Evolutionary conservation across 2,113 vertebrate genomes (phyloP), one percentile per base, ranked within the genome.

Genomic region (Alouatta palliata): DNA sequence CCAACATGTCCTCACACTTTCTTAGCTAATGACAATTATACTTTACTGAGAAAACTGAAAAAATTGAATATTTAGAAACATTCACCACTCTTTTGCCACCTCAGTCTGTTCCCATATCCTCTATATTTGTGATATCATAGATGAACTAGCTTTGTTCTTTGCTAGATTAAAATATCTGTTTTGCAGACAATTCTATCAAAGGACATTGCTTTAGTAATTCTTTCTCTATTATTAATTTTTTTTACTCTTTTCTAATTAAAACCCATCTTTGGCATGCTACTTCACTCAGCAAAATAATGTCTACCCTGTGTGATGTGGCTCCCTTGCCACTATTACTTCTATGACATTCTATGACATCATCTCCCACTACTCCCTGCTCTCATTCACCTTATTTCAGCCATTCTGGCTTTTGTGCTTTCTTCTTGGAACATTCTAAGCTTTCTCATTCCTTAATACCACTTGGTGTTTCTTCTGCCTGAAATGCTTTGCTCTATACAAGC

Each of bases 251-350:
- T 58, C 5, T 45, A 75, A 80, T 70, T 70, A 70, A 77, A 77
- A 8, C 27, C 43, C 32, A 32, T 85, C 23, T 54, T 54, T 14
- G 4, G 2, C 5, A 61, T 43, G 32, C 2, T 40, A 32, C n/a
- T 91, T 61, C 3, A 54, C 40, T 47, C 2, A 84, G 30, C 70
- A 95, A 95, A 85, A 70, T 35, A 7, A 85, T 10, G 35, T 80
- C 0, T 7, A 35, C 16, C 64, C 19, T 8, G 4, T 37, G 27
- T 43, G 2, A 43, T 56, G 1, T n/a, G 17, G 2, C 21, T 7
- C 1, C 20, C 11, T 23, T 56, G 35, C 21, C 45, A 23, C 21
- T 87, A 8, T 35, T 66, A n/a, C 0, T 64, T 87, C 66, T 45
- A 1, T 32, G 4, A 14, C 3, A 47, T 56, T 88, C 66, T 61